These are phyloP conservation scores for Eidolon dupreanum DNA, from an alignment of 2,797 vertebrate species.

Conservation along the genomic window DNA sequence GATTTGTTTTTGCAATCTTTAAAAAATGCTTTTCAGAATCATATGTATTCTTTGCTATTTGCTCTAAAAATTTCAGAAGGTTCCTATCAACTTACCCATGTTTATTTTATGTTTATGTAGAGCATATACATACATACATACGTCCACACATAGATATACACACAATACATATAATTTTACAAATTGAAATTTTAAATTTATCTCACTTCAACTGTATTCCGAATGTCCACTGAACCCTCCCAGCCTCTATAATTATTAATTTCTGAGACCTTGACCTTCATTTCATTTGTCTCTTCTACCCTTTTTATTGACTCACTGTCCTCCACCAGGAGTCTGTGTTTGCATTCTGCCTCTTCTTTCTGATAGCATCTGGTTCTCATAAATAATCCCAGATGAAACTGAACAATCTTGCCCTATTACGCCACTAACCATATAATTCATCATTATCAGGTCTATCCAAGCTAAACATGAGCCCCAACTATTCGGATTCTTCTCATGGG, in stretches of 20 bases:
- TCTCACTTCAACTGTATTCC: background rate
- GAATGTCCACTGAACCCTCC: background rate
- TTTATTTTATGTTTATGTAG: background rate
- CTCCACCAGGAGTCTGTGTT: background rate
- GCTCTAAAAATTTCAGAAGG: background rate
- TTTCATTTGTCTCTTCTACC: background rate
- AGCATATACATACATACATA: background rate
- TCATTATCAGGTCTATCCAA: constrained; percentile 35
- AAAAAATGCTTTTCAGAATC: background rate
- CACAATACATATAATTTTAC: background rate
- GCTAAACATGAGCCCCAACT: background rate
- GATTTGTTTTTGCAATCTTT: constrained; percentile 19
- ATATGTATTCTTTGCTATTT: background rate
- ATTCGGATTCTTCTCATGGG: constrained; percentile 5
- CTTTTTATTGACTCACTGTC: background rate
- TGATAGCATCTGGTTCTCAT: constrained; percentile 47
- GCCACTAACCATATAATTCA: background rate
- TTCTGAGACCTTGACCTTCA: background rate
- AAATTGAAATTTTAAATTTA: background rate
- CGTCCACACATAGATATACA: background rate
- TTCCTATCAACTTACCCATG: background rate
- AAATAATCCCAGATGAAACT: constrained; percentile 39
- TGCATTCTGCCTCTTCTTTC: background rate
- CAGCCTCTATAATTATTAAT: background rate
- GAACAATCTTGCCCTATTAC: background rate